Evolutionary conservation across 1,140 invertebrate species (phyloP).

Genomic region (Penaeus vannamei): DNA sequence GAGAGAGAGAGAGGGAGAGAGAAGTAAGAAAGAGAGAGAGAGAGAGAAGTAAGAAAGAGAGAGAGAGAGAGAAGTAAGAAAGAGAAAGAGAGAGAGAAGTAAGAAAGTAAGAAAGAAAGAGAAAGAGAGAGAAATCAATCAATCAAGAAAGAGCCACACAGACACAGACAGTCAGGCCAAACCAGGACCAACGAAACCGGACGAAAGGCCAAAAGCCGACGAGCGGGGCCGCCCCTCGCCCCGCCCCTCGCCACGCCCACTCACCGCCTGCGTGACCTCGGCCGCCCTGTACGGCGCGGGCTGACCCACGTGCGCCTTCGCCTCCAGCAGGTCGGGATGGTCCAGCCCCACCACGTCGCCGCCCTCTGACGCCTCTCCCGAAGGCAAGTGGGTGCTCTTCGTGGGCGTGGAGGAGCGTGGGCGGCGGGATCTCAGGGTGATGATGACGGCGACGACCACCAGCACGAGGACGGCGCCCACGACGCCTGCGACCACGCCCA

Average conservation of each 20-base stretch:
- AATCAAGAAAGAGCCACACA: background rate
- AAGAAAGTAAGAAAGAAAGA: background rate
- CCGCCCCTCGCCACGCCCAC: background rate
- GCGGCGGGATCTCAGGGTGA: conserved; percentile 49
- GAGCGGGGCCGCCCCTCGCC: background rate
- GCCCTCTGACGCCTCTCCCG: conserved; percentile 27
- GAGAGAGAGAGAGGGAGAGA: background rate
- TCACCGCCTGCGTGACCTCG: conserved; percentile 60
- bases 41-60: background rate
- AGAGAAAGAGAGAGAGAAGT: background rate
- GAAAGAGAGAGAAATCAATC: background rate
- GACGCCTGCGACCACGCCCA: conserved; percentile 51
- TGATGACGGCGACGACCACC: conserved; percentile 45
- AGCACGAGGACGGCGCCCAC: conserved; percentile 49
- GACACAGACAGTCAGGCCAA: background rate
- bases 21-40: background rate
- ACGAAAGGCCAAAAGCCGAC: background rate
- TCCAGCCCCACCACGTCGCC: conserved; percentile 38
- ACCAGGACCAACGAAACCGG: background rate
- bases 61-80: too few relatives aligned
- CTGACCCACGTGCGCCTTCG: conserved; percentile 23
- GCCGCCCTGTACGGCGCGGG: conserved; percentile 30
- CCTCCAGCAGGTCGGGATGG: conserved; percentile 53
- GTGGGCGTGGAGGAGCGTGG: conserved; percentile 35
- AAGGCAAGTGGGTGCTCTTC: conserved; percentile 31